Evolutionary conservation across 2,888 invertebrate species (phyloP).

Genomic region (Athalia cordata): DNA sequence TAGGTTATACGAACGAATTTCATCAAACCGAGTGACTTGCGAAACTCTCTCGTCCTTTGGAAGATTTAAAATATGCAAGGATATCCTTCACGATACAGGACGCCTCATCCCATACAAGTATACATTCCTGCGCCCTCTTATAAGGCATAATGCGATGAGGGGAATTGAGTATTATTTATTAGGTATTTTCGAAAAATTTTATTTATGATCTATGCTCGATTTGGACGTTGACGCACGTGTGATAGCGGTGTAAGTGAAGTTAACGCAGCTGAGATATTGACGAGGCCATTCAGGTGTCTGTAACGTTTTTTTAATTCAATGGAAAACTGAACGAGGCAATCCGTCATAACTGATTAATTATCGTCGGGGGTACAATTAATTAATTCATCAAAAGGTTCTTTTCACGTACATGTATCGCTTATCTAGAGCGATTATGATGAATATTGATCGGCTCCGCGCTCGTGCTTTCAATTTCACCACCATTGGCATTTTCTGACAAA

Average conservation of each 20-base stretch:
- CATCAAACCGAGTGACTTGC: slow-evolving; percentile 58
- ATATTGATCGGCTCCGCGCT: slow-evolving; percentile 21
- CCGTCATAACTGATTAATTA: slow-evolving; percentile 34
- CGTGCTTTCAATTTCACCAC: not conserved
- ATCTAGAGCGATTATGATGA: slow-evolving; percentile 20
- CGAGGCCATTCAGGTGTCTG: slow-evolving; percentile 1
- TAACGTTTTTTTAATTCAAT: not conserved
- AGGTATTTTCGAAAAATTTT: not conserved
- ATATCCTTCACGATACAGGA: not conserved
- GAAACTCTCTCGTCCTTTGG: slow-evolving; percentile 41
- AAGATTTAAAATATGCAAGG: slow-evolving; percentile 10
- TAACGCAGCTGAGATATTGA: no score
- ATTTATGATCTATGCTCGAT: not conserved
- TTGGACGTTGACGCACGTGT: slow-evolving; percentile 4
- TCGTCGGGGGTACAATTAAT: slow-evolving; percentile 6
- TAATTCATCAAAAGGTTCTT: slow-evolving; percentile 18
- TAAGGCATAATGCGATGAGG: not conserved
- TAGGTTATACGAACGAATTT: slow-evolving; percentile 47
- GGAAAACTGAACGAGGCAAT: slow-evolving; percentile 21
- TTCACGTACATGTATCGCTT: slow-evolving; percentile 12
- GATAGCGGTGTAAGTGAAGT: no score
- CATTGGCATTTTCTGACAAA: not conserved
- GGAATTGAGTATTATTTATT: not conserved
- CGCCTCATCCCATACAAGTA: not conserved
- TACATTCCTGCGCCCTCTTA: not conserved